Evolutionary conservation across 2,797 vertebrate species (phyloP).

Genomic region (Morelia viridis): DNA sequence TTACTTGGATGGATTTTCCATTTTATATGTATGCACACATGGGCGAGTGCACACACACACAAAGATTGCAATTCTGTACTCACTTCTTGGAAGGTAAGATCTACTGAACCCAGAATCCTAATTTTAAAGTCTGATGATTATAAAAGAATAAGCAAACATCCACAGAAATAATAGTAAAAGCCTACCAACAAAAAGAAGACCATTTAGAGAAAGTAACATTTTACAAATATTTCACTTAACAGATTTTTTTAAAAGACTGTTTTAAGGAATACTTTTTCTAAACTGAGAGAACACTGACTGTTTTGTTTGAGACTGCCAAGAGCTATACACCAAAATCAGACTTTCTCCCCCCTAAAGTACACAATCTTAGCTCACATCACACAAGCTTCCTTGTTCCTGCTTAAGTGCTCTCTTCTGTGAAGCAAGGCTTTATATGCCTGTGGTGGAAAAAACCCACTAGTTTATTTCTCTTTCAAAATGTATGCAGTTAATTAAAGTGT

Average conservation of each 20-base stretch:
- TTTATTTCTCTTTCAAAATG: conserved; percentile 67
- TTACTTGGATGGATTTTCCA: background rate
- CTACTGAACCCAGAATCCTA: background rate
- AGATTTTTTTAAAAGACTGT: conserved; percentile 18
- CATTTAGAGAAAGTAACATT: conserved; percentile 24
- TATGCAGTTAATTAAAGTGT: conserved; percentile 73
- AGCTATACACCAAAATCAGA: conserved; percentile 59
- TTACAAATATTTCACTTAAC: background rate
- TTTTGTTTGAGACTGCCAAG: conserved; percentile 71
- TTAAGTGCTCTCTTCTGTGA: conserved; percentile 69
- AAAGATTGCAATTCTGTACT: background rate
- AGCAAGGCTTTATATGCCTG: conserved; percentile 70
- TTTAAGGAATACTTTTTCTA: conserved; percentile 55
- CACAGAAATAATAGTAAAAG: accelerated
- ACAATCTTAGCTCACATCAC: conserved; percentile 65
- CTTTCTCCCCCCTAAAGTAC: conserved; percentile 42
- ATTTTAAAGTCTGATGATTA: conserved; percentile 11
- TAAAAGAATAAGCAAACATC: background rate
- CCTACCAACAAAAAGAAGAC: conserved; percentile 23
- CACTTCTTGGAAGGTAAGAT: background rate
- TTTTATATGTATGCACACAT: background rate
- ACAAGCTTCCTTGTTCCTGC: conserved; percentile 74
- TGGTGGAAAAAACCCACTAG: conserved; percentile 65
- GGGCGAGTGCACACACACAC: background rate
- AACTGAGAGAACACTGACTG: conserved; percentile 67